Conservation (phyloP, 1,140 invertebrate species). For the Drosophila watanabei region DNA sequence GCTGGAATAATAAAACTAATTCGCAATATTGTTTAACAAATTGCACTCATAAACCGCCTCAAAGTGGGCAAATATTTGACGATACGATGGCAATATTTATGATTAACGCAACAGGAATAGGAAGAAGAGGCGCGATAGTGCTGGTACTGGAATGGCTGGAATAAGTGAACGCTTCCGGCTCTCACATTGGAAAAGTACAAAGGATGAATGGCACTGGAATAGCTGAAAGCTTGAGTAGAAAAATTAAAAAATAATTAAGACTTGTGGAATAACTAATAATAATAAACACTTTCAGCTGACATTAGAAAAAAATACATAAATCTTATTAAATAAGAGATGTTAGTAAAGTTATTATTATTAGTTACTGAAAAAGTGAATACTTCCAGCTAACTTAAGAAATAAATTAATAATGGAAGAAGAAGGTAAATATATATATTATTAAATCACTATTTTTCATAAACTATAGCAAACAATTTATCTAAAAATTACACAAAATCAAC, state of each 20-base stretch:
- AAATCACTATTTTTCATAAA: too few species aligned
- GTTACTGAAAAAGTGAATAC: too few species aligned
- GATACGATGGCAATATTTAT: constrained; percentile 41
- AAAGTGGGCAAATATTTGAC: constrained; percentile 51
- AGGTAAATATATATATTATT: too few species aligned
- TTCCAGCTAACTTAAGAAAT: too few species aligned
- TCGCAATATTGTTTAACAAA: constrained; percentile 70
- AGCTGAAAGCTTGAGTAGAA: background rate
- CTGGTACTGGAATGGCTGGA: constrained; percentile 1
- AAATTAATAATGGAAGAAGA: too few species aligned
- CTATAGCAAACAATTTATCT: too few species aligned
- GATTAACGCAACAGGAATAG: constrained; percentile 7
- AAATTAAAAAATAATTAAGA: background rate
- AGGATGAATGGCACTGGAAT: background rate
- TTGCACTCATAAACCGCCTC: constrained; percentile 59
- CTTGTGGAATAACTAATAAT: background rate
- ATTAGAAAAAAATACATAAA: too few species aligned
- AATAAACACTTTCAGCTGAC: background rate
- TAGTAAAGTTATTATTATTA: too few species aligned
- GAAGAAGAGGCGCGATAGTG: constrained; percentile 5
- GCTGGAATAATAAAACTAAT: constrained; percentile 59
- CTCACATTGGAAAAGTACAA: background rate
- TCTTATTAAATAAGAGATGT: too few species aligned
- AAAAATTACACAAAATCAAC: too few species aligned
- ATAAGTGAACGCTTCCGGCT: constrained; percentile 8